Base-by-base conservation (phyloP, 1,140 invertebrate species). In the Bradysia coprophila region DNA sequence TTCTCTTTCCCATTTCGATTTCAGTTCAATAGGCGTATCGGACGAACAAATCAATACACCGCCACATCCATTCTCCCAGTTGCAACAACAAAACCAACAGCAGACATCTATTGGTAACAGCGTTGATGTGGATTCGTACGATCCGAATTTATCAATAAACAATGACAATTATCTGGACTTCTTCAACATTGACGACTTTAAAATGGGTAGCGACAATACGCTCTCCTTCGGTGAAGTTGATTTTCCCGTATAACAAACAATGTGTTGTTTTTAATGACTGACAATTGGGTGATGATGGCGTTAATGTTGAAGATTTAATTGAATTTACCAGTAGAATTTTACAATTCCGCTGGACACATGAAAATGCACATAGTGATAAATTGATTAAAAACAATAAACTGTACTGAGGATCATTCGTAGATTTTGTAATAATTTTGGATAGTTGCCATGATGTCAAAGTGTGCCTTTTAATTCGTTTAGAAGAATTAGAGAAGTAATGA, bases 171-270 rank as follows among this genome's bases (percentile, higher is more conserved):
- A 58, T 20, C 55, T 59, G 37, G 57, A 60, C 49, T 46, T 59
- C 40, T 60, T 60, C 47, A 59, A 56, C 43, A 60, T 60, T 23
- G 57, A 60, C 44, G 57, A 60, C 45, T 60, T 56, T 44, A 60
- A 60, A 45, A 60, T 60, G 57, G 13, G 10, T 11, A 18, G 21
- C 19, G 38, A 39, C 16, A n/a, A n/a, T n/a, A 18, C 38, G n/a
- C 16, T 39, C 6, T 54, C 51, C 22, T 59, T 56, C 56, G 55
- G 55, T 28, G 50, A 53, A 21, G 54, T 54, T 2, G 57, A 60
- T 41, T 60, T 58, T 43, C 57, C 57, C 10, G 57, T 60, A n/a
- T 60, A 51, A 49, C n/a, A n/a, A n/a, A n/a, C n/a, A n/a, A n/a
- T n/a, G n/a, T n/a, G n/a, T n/a, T n/a, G n/a, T n/a, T n/a, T n/a